These are phyloP conservation scores for Crotalus viridis DNA, from an alignment of 2,113 vertebrate species.

Conservation along the genomic window DNA sequence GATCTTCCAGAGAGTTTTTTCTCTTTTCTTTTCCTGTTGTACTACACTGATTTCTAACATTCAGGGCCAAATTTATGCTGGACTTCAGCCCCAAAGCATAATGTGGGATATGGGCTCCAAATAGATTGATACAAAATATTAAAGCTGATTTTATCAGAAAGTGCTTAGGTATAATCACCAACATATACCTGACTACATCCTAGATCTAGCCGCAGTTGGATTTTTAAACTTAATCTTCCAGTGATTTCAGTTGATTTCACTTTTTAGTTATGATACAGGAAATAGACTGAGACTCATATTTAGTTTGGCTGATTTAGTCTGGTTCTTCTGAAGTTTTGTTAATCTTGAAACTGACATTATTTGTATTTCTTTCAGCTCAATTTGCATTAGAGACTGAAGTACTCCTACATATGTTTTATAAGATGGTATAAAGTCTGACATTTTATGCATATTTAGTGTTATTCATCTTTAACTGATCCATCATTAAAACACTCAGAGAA, in stretches of 20 bases:
- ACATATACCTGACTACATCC: background rate
- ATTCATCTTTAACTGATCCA: background rate
- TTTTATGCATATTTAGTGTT: background rate
- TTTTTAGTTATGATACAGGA: background rate
- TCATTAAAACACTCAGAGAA: background rate
- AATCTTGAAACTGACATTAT: background rate
- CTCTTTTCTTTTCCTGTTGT: background rate
- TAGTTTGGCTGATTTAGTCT: background rate
- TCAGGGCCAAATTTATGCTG: background rate
- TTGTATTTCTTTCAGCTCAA: background rate
- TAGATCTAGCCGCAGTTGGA: background rate
- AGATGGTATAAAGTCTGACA: background rate
- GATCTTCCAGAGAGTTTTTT: conserved; percentile 30
- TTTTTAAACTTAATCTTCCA: conserved; percentile 4
- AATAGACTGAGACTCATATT: background rate
- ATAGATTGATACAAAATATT: background rate
- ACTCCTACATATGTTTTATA: background rate
- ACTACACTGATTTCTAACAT: conserved; percentile 22
- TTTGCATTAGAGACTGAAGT: background rate
- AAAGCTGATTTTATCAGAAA: conserved; percentile 18
- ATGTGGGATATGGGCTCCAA: background rate
- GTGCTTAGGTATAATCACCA: conserved; percentile 7
- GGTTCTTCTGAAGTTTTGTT: background rate
- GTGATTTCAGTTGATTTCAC: background rate
- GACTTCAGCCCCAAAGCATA: background rate